Conservation (phyloP, 2,888 invertebrate species). For the Chorisops tibialis region DNA sequence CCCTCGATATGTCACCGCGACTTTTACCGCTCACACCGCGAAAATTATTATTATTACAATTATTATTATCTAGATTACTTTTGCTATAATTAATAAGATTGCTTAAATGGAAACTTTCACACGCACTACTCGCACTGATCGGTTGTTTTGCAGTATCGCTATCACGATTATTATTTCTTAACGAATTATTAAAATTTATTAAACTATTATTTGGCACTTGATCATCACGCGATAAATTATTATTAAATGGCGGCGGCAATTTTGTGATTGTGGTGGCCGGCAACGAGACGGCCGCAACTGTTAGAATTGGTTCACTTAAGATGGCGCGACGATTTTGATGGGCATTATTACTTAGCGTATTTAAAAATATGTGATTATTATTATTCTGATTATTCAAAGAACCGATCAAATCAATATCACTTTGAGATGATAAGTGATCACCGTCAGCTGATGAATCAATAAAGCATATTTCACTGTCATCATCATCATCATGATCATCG, state of each 20-base stretch:
- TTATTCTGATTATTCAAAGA: conserved; percentile 11
- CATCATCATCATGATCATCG: conserved; percentile 17
- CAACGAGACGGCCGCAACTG: neutral
- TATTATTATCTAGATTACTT: neutral
- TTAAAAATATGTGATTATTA: neutral
- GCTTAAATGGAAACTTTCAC: neutral
- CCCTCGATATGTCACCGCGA: neutral
- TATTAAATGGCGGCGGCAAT: conserved; percentile 2
- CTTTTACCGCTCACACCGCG: too few species aligned
- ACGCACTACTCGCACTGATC: conserved; percentile 1
- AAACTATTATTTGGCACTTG: conserved; percentile 26
- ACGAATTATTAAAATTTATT: neutral
- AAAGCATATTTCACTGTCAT: conserved; percentile 33
- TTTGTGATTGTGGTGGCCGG: neutral
- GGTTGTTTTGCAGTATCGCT: neutral
- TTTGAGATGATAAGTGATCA: conserved; percentile 27
- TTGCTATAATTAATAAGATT: conserved; percentile 2
- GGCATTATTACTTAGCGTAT: neutral
- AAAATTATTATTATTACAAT: neutral
- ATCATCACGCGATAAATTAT: conserved; percentile 5
- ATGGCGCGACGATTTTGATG: neutral
- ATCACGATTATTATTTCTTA: conserved; percentile 4
- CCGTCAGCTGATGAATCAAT: conserved; percentile 31
- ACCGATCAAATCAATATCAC: conserved; percentile 32
- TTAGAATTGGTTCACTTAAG: conserved; percentile 7